phyloP scores from a whole-genome alignment of 2,888 invertebrate species.

The Branchipolynoe longqiensis region DNA sequence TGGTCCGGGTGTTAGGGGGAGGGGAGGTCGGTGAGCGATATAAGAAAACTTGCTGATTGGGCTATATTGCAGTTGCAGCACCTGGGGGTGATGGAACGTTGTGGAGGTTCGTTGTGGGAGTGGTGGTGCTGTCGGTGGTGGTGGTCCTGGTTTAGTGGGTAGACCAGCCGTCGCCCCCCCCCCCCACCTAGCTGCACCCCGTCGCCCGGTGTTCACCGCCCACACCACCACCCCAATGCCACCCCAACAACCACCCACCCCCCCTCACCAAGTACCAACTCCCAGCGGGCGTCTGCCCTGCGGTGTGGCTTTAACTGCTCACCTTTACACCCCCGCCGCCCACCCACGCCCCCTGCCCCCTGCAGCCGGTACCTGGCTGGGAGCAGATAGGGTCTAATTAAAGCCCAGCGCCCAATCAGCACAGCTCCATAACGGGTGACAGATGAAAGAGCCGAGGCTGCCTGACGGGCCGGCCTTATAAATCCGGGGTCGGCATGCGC shows the following conservation, averaged over 20 bases:
- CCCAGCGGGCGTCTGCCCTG: not conserved
- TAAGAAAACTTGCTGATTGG: no score
- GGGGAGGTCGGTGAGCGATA: no score
- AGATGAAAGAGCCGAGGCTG: slow-evolving; percentile 28
- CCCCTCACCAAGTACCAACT: no score
- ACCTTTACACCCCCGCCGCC: slow-evolving; percentile 5
- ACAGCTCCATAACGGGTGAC: slow-evolving; percentile 25
- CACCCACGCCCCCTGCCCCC: not conserved
- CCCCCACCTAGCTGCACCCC: not conserved
- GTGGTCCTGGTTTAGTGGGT: no score
- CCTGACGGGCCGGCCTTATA: slow-evolving; percentile 36
- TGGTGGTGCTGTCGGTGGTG: no score
- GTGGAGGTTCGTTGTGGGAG: no score
- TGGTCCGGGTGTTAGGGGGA: not conserved
- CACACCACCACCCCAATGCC: no score
- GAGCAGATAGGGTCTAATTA: slow-evolving; percentile 48
- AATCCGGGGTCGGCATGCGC: slow-evolving; percentile 44
- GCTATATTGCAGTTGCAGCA: no score
- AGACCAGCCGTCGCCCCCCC: no score
- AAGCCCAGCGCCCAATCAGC: slow-evolving; percentile 46
- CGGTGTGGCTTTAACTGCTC: not conserved
- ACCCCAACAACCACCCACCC: no score
- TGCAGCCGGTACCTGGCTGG: not conserved
- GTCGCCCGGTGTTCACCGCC: not conserved
- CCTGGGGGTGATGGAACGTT: no score